Percentiles rank a stretch among this genome's conserved stretches.
phyloP scores from a whole-genome alignment of 1,140 invertebrate species.

The Euura saliciscinereae region DNA sequence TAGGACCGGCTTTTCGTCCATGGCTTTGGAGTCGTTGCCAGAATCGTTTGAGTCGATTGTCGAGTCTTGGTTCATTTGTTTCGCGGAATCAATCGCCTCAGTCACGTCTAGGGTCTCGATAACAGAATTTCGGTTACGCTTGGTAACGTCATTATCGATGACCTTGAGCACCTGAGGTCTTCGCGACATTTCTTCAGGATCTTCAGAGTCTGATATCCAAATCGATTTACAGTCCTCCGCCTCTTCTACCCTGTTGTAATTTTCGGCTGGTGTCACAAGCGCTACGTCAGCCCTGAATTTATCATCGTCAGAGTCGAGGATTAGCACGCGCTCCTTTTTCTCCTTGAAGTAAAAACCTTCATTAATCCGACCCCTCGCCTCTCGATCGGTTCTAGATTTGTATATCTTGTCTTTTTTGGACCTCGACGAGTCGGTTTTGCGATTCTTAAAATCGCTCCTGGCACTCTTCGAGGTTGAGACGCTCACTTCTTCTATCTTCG shows the following conservation, averaged over 20 bases:
- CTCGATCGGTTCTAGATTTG: no score
- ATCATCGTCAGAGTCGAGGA: constrained; percentile 17
- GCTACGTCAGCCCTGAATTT: constrained; percentile 24
- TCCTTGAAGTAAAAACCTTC: constrained; percentile 13
- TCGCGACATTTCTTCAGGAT: constrained; percentile 50
- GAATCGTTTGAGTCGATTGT: not conserved
- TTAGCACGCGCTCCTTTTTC: constrained; percentile 13
- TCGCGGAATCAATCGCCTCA: constrained; percentile 15
- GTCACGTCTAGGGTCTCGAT: constrained; percentile 27
- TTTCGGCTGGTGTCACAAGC: constrained; percentile 16
- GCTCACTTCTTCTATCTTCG: not conserved
- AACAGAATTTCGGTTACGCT: constrained; percentile 25
- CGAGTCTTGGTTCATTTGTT: not conserved
- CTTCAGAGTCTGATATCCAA: constrained; percentile 50
- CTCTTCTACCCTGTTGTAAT: constrained; percentile 30
- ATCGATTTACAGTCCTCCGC: constrained; percentile 47
- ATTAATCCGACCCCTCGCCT: not conserved
- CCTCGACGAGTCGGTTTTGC: not conserved
- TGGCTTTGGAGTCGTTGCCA: constrained; percentile 24
- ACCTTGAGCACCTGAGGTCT: constrained; percentile 55
- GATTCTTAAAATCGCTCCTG: no score
- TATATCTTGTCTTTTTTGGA: not conserved
- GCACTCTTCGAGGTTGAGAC: no score
- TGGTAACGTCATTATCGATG: constrained; percentile 55
- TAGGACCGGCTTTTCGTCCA: constrained; percentile 37